phyloP scores from a whole-genome alignment of 30 jellyfish, hydroid and myxozoan species.

The Turritopsis rubra region DNA sequence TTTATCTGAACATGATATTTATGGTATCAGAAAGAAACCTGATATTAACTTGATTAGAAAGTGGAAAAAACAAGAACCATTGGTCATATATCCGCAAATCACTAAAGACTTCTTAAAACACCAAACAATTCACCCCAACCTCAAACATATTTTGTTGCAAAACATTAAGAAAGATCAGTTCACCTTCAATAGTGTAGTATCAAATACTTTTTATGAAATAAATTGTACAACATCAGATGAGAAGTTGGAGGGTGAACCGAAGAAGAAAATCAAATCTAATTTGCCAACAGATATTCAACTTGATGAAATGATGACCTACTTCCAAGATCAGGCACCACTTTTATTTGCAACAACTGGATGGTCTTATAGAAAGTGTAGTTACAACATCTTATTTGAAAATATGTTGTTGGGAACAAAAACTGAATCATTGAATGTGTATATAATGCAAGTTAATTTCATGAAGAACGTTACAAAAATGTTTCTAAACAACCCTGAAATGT shows the following conservation, averaged over 20 bases:
- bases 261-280: background rate
- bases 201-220: background rate
- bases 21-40: background rate
- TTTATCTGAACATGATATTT: background rate
- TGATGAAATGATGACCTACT: conserved; percentile 9
- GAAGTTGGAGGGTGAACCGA: background rate
- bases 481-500: background rate
- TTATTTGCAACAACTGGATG: conserved; percentile 3
- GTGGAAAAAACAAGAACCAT: background rate
- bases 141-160: background rate
- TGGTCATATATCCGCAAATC: background rate
- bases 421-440: conserved; percentile 14
- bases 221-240: background rate
- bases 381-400: conserved; percentile 12
- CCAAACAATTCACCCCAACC: background rate
- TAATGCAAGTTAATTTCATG: background rate
- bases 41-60: background rate
- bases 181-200: background rate
- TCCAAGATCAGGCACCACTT: conserved; percentile 15
- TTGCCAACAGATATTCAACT: conserved; percentile 16
- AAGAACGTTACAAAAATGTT: background rate
- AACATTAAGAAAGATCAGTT: background rate
- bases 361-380: conserved; percentile 18
- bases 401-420: conserved; percentile 11
- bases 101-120: background rate